Conservation (phyloP, 2,113 vertebrate species). For the Zosterops borbonicus region DNA sequence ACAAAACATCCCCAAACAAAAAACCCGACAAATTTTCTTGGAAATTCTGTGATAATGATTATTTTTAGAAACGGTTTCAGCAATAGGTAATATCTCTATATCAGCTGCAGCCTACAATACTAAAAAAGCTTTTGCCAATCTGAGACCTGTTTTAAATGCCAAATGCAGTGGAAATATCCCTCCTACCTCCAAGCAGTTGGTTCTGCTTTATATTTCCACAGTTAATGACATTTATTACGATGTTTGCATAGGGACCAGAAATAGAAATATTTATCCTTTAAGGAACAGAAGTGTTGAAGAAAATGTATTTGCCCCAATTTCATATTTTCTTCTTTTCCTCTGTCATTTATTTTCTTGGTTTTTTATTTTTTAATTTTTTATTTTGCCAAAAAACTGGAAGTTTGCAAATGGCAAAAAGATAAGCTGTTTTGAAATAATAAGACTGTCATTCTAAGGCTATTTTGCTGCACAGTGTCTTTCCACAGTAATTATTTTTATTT, state of each 20-base stretch:
- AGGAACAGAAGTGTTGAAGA: background rate
- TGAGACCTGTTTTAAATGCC: constrained; percentile 7
- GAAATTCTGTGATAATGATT: background rate
- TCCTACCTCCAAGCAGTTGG: constrained; percentile 5
- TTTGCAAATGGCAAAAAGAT: background rate
- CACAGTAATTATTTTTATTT: background rate
- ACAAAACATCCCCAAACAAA: background rate
- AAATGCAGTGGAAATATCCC: background rate
- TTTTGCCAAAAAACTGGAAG: accelerated
- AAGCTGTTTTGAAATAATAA: background rate
- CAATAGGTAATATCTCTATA: constrained; percentile 23
- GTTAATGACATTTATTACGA: constrained; percentile 19
- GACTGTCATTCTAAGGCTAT: background rate
- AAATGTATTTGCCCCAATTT: background rate
- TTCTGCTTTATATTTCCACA: constrained; percentile 25
- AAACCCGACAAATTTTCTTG: background rate
- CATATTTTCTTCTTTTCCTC: background rate
- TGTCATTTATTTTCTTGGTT: accelerated
- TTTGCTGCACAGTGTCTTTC: background rate
- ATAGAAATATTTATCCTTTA: background rate
- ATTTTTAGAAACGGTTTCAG: constrained; percentile 14
- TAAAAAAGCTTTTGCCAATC: constrained; percentile 43
- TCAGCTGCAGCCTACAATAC: constrained; percentile 38
- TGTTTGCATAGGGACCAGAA: background rate
- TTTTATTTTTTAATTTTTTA: background rate